Conservation (phyloP, 2,113 vertebrate genomes). For the Oceanodroma tethys region DNA sequence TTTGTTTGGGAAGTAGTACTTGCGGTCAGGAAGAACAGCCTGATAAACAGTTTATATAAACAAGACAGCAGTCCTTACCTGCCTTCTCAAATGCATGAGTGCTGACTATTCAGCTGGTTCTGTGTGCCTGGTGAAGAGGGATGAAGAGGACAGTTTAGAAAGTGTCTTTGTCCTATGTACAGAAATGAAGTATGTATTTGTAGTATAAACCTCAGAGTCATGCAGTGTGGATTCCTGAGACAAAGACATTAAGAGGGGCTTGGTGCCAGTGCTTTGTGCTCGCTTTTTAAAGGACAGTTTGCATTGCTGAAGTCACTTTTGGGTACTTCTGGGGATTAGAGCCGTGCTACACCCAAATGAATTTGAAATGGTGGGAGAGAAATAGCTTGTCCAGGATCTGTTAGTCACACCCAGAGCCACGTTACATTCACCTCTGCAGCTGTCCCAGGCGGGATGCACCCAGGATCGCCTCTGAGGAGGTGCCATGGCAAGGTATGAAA, state of each 20-base stretch:
- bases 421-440: rapidly evolving
- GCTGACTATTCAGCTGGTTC: background rate
- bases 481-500: background rate
- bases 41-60: background rate
- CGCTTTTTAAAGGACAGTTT: background rate
- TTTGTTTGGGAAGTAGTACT: background rate
- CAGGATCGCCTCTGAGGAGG: background rate
- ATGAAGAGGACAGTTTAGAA: background rate
- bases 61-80: background rate
- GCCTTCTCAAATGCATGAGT: background rate
- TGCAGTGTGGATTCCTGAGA: background rate
- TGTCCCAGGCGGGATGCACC: rapidly evolving
- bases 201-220: background rate
- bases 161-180: background rate
- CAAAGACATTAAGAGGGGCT: background rate
- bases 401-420: background rate
- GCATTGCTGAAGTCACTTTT: background rate
- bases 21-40: background rate
- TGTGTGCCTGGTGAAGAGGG: background rate
- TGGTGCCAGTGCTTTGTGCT: background rate
- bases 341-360: background rate
- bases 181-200: background rate
- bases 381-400: background rate
- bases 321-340: background rate
- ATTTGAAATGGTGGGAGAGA: background rate